phyloP scores from a whole-genome alignment of 2,888 invertebrate genomes.

The Orthonevra nobilis region DNA sequence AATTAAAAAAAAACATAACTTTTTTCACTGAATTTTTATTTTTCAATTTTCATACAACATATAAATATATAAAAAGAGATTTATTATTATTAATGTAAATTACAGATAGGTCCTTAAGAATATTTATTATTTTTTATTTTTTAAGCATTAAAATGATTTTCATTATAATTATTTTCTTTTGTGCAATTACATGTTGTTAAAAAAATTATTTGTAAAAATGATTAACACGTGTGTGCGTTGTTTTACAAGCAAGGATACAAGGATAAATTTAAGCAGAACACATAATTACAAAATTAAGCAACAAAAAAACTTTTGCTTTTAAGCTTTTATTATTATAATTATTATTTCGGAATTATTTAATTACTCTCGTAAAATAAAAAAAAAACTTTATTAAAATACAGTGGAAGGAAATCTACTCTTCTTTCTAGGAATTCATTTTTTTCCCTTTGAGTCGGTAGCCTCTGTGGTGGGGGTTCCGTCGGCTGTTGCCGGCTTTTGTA shows the following conservation, averaged over 20 bases:
- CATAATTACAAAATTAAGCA: conserved; percentile 54
- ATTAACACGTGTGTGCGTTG: conserved; percentile 29
- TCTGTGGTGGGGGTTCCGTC: conserved; percentile 13
- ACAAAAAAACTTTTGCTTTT: too few species aligned
- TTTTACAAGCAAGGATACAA: background rate
- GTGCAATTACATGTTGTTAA: conserved; percentile 15
- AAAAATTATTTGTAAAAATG: background rate
- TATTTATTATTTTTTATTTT: conserved; percentile 47
- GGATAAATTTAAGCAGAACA: conserved; percentile 16
- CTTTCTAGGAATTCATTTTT: conserved; percentile 34
- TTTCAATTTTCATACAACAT: conserved; percentile 48
- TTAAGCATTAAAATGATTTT: conserved; percentile 26
- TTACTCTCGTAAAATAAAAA: too few species aligned
- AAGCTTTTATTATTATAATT: too few species aligned
- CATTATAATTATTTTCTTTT: conserved; percentile 19
- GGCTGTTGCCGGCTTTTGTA: conserved; percentile 74
- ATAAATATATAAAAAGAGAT: conserved; percentile 59
- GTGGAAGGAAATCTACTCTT: background rate
- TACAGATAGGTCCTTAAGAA: conserved; percentile 41
- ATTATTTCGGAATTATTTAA: too few species aligned
- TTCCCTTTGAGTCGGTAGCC: conserved; percentile 36
- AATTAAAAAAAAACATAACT: too few species aligned
- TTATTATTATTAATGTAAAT: conserved; percentile 31
- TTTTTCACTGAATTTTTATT: conserved; percentile 23
- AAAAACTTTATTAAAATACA: conserved; percentile 3